phyloP scores from a whole-genome alignment of 2,888 invertebrate genomes.

The Aplocera efformata region DNA sequence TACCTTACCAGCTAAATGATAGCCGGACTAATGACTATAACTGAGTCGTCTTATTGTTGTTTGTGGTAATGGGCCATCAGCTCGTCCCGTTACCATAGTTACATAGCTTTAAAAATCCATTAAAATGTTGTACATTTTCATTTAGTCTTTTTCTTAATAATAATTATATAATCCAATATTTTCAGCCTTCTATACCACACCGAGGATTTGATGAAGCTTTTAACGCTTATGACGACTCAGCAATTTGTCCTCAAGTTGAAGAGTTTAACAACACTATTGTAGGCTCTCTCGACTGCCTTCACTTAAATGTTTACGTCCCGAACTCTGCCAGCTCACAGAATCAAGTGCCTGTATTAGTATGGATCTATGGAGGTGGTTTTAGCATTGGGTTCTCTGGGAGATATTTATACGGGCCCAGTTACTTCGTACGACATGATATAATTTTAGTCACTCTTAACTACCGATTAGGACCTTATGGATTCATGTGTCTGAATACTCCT shows the following conservation, averaged over 20 bases:
- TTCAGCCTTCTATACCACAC: slow-evolving; percentile 42
- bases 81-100: no score
- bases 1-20: no score
- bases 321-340: slow-evolving; percentile 38
- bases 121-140: no score
- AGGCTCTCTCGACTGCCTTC: slow-evolving; percentile 49
- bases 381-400: slow-evolving; percentile 37
- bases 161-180: neutral
- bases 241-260: slow-evolving; percentile 49
- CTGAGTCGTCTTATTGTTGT: no score
- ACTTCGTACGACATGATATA: slow-evolving; percentile 46
- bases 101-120: no score
- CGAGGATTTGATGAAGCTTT: slow-evolving; percentile 41
- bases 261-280: slow-evolving; percentile 33
- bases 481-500: slow-evolving; percentile 50
- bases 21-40: no score
- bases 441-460: slow-evolving; percentile 56
- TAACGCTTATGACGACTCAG: slow-evolving; percentile 50
- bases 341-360: slow-evolving; percentile 48
- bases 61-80: no score
- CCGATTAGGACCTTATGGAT: slow-evolving; percentile 54
- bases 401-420: slow-evolving; percentile 42
- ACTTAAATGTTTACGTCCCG: slow-evolving; percentile 51
- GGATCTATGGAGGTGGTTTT: slow-evolving; percentile 51
- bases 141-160: no score